Evolutionary conservation across 2,113 vertebrate species (phyloP).

Genomic region (Pluvialis apricaria): DNA sequence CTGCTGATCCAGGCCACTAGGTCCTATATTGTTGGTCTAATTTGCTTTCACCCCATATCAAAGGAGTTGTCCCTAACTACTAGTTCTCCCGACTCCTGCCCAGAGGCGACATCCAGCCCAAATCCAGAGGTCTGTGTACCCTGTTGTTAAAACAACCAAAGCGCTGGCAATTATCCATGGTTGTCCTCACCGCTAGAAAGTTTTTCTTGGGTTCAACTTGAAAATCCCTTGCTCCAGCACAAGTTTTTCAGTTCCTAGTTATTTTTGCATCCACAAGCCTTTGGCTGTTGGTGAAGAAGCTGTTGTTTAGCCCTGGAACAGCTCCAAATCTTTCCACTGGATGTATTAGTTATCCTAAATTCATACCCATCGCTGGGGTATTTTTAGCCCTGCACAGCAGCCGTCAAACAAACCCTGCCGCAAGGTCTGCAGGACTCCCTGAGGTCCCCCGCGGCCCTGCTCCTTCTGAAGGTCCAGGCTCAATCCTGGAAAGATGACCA

Average conservation of each 20-base stretch:
- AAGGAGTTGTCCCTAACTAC: neutral
- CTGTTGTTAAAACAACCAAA: slow-evolving; percentile 35
- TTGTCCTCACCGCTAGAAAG: neutral
- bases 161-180: neutral
- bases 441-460: neutral
- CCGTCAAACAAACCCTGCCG: neutral
- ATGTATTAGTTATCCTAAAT: slow-evolving; percentile 48
- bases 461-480: neutral
- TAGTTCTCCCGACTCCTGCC: neutral
- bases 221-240: neutral
- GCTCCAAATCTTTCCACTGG: slow-evolving; percentile 39
- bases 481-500: neutral
- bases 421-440: neutral
- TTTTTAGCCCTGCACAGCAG: slow-evolving; percentile 29
- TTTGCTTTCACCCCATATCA: neutral
- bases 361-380: neutral
- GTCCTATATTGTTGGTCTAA: neutral
- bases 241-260: slow-evolving; percentile 32
- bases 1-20: neutral
- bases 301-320: slow-evolving; percentile 16
- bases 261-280: slow-evolving; percentile 38
- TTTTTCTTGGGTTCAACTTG: neutral
- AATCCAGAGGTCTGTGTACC: neutral
- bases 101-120: neutral
- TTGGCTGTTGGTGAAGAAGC: slow-evolving; percentile 52